Evolutionary conservation across 2,797 vertebrate genomes (phyloP), one percentile per base, ranked within the genome.

Genomic region (Sciaenops ocellatus): DNA sequence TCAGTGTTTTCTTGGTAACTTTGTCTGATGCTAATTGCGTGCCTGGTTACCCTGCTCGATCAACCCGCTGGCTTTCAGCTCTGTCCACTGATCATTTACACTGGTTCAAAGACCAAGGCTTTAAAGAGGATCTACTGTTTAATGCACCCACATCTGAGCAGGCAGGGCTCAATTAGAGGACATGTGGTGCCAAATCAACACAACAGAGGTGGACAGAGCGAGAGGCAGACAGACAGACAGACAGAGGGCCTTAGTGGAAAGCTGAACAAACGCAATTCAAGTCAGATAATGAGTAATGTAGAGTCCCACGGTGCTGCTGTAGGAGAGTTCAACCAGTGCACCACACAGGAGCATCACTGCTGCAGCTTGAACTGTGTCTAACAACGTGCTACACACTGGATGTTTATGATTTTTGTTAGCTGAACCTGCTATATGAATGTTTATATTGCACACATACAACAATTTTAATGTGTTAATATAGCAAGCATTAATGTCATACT

Each of bases 1-100:
- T 18, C 1, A 12, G 24, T 1, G 4, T 57, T 79, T 83, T 51
- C 48, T 55, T 68, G 63, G 50, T 78, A 56, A 79, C 69, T 69
- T 87, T 76, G 78, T 79, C 56, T 57, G 60, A 82, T 84, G 59
- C 84, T 84, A 85, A 89, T 76, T 79, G 80, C 5, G 6, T 3
- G 22, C 64, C 69, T 79, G 78, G 80, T 77, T 72, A 38, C 72
- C 47, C 52, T 12, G 44, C 69, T 18, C 72, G 63, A 60, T 84
- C 73, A 81, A 9, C 69, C 71, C 52, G 42, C 64, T 65, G 52
- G 63, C 85, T 83, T 82, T 84, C 76, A 86, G 76, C 73, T 78
- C 47, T 50, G 18, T 51, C 66, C 38, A 2, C 81, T 67, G 72
- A 87, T 73, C 63, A 48, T 82, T 73, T 62, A 57, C 41, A 22